phyloP scores from a whole-genome alignment of 2,113 vertebrate species.

The Trogon surrucura region DNA sequence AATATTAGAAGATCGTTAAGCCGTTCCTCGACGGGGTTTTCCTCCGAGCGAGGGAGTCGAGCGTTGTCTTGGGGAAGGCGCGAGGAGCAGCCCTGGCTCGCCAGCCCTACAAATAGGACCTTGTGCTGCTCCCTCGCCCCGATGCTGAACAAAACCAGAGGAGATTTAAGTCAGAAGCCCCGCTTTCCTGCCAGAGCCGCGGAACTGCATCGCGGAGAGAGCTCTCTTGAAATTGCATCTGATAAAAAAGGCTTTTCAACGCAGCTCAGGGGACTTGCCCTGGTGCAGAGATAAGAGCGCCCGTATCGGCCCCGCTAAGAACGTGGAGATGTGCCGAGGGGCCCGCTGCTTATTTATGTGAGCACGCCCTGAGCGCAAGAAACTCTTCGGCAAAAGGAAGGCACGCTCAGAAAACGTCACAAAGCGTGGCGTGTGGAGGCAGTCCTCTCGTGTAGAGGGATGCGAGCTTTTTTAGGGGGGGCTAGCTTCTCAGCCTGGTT shows the following conservation, averaged over 20 bases:
- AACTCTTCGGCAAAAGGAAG: background rate
- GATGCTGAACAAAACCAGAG: constrained; percentile 26
- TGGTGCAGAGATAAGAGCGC: constrained; percentile 35
- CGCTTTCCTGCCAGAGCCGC: constrained; percentile 26
- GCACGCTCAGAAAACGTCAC: background rate
- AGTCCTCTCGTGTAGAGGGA: background rate
- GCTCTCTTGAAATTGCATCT: constrained; percentile 28
- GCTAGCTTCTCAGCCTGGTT: background rate
- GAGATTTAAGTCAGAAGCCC: constrained; percentile 23
- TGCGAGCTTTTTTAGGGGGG: accelerated
- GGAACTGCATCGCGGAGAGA: constrained; percentile 3
- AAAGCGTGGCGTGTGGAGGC: background rate
- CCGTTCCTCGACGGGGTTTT: constrained; percentile 77
- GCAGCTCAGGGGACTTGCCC: constrained; percentile 42
- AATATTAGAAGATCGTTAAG: constrained; percentile 84
- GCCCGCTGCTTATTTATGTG: constrained; percentile 38
- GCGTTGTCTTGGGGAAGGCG: background rate
- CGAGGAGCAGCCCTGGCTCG: constrained; percentile 29
- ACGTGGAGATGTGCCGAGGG: constrained; percentile 46
- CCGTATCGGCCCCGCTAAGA: constrained; percentile 44
- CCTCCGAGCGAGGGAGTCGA: constrained; percentile 57
- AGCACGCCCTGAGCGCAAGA: background rate
- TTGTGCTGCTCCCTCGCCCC: constrained; percentile 32
- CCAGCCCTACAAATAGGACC: constrained; percentile 35
- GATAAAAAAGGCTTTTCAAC: constrained; percentile 67